phyloP scores from a whole-genome alignment of 2,888 invertebrate genomes.

The Aproaerema taeniolella region DNA sequence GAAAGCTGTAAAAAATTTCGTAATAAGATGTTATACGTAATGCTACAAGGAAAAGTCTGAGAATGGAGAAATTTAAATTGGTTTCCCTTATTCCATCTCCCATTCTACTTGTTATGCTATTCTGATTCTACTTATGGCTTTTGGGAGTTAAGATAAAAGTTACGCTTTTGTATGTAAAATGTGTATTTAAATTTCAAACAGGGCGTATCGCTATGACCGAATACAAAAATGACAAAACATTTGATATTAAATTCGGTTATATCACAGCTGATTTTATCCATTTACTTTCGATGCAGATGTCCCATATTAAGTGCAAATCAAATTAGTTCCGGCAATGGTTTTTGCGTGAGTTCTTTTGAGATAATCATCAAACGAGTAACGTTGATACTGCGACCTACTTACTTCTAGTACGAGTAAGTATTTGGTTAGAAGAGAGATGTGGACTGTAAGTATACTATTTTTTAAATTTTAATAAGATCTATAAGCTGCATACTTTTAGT shows the following conservation, averaged over 20 bases:
- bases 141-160: too few relatives aligned
- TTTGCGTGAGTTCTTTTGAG: constrained; percentile 27
- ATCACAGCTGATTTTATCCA: too few relatives aligned
- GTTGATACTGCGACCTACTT: constrained; percentile 52
- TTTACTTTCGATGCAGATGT: too few relatives aligned
- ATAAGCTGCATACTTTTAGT: constrained; percentile 38
- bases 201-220: too few relatives aligned
- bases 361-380: constrained; percentile 48
- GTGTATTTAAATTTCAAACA: too few relatives aligned
- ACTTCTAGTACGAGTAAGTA: too few relatives aligned
- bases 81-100: constrained; percentile 21
- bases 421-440: too few relatives aligned
- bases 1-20: constrained; percentile 20
- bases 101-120: background rate
- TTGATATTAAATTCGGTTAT: too few relatives aligned
- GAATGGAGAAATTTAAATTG: constrained; percentile 26
- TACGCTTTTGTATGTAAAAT: too few relatives aligned
- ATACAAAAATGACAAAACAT: too few relatives aligned
- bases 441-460: too few relatives aligned
- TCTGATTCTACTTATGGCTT: too few relatives aligned
- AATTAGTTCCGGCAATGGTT: constrained; percentile 33
- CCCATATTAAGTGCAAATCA: constrained; percentile 8
- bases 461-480: constrained; percentile 35
- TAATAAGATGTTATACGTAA: constrained; percentile 22
- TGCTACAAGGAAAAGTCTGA: constrained; percentile 20